phyloP scores from a whole-genome alignment of 1,140 invertebrate genomes.

The Phocides pigmalion region DNA sequence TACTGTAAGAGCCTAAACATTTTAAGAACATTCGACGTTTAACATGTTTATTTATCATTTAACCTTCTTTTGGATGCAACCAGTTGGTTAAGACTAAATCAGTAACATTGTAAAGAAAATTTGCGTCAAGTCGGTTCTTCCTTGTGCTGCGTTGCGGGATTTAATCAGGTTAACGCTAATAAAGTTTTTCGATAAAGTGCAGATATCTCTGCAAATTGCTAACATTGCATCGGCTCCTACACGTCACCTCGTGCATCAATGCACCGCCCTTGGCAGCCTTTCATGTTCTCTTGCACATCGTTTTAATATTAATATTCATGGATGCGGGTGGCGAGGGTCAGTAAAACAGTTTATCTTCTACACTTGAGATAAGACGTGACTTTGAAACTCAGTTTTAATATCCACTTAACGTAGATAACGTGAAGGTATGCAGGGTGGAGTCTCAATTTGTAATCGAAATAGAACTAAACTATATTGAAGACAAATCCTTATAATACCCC shows the following conservation, averaged over 20 bases:
- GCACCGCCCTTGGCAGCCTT: conserved; percentile 61
- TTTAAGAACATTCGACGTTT: no score
- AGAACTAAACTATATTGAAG: neutral
- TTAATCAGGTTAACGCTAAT: conserved; percentile 29
- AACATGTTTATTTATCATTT: no score
- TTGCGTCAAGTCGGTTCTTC: neutral
- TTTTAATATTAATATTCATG: conserved; percentile 53
- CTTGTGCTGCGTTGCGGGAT: conserved; percentile 3
- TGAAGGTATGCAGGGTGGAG: neutral
- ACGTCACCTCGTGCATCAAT: conserved; percentile 44
- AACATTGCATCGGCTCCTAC: conserved; percentile 39
- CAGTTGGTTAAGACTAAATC: neutral
- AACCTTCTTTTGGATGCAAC: no score
- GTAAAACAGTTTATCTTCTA: conserved; percentile 19
- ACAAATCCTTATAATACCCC: neutral
- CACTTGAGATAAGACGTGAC: conserved; percentile 3
- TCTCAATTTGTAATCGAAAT: neutral
- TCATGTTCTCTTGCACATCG: conserved; percentile 48
- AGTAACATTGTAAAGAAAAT: neutral
- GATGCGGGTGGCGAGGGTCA: conserved; percentile 49
- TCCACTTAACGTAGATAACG: neutral
- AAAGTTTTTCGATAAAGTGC: conserved; percentile 42
- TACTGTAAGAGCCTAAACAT: no score
- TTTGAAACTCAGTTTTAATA: conserved; percentile 10
- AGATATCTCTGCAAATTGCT: conserved; percentile 37